Evolutionary conservation across 2,113 vertebrate species (phyloP), one percentile per base, ranked within the genome.

Genomic region (Thalassarche chlororhynchos): DNA sequence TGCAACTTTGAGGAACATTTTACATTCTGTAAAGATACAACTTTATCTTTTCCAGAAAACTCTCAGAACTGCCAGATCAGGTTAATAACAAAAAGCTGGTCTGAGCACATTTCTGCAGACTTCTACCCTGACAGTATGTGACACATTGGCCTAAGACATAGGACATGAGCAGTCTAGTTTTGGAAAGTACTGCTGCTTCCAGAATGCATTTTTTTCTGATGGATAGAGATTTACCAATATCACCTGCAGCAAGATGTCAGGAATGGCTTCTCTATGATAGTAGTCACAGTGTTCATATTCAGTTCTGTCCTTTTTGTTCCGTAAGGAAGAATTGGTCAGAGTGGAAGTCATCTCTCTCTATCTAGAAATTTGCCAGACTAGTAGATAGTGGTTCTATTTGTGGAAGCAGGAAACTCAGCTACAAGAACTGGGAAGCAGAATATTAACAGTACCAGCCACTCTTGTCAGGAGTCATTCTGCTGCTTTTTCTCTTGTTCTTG

Each of bases 81-180:
- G 18, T 93, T 84, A 91, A 65, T 76, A 71, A 49, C 19, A 57
- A 28, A 89, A 91, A 91, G 31, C 57, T 91, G 47, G 24, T 89
- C 85, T 90, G 78, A 90, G 82, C 36, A 62, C 44, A 51, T 71
- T 90, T 89, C 31, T 89, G 52, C 66, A 40, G 60, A 38, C 31
- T 93, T 76, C 54, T 70, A 9, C 47, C 49, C 46, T 89, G 72
- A 77, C 60, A 12, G 14, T 66, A 5, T 34, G 12, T 2, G 29
- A 68, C 32, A 38, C 2, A 7, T 75, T 92, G 86, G 61, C 93
- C 86, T 90, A 46, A 94, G 86, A 91, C 89, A 14, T 2, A 34
- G 46, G 46, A 14, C 66, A 16, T 52, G 75, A 83, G 17, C 2
- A 1, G 17, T 84, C 62, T 86, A 25, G 62, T 77, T 96, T 80